These are phyloP conservation scores for Zelleria hepariella DNA, from an alignment of 2,888 invertebrate species.

Conservation along the genomic window DNA sequence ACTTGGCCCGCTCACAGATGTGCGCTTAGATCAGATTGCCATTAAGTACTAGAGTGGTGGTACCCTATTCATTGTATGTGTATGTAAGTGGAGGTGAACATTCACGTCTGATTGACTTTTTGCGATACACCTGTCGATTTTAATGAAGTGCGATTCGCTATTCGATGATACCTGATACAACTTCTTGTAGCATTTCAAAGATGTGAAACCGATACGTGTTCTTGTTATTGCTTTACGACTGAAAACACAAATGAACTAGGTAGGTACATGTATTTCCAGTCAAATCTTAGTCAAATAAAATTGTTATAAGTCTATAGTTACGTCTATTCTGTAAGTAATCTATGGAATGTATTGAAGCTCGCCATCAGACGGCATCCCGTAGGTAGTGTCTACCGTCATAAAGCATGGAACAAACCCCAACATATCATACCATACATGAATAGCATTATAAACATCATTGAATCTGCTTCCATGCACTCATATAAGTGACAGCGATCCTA, in stretches of 20 bases:
- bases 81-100: not conserved
- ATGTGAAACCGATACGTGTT: not conserved
- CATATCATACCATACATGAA: not conserved
- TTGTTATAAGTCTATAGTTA: too few relatives aligned
- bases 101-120: not conserved
- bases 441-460: not conserved
- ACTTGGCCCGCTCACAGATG: too few relatives aligned
- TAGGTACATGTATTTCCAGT: too few relatives aligned
- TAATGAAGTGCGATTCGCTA: not conserved
- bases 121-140: not conserved
- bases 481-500: constrained; percentile 25
- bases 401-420: not conserved
- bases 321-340: too few relatives aligned
- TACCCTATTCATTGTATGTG: not conserved
- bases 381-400: not conserved
- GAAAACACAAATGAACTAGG: not conserved
- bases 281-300: too few relatives aligned
- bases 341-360: too few relatives aligned
- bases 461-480: not conserved
- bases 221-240: not conserved
- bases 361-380: too few relatives aligned
- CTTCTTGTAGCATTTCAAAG: not conserved
- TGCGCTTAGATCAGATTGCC: too few relatives aligned
- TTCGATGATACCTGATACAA: not conserved
- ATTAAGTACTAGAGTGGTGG: too few relatives aligned